phyloP scores from a whole-genome alignment of 2,113 vertebrate species.

The Chaenocephalus aceratus region DNA sequence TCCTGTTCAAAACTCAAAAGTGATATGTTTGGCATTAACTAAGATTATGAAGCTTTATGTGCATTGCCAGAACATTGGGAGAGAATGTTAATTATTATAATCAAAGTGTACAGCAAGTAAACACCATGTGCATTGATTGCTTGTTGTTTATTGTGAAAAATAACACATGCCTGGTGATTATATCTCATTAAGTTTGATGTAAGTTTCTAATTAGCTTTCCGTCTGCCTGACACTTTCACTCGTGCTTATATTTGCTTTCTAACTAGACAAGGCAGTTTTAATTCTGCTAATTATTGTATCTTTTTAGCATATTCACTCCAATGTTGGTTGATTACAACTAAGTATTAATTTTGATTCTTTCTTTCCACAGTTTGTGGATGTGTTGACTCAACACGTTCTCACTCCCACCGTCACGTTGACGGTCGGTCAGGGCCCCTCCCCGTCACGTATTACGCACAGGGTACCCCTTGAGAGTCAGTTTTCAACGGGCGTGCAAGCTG shows the following conservation, averaged over 20 bases:
- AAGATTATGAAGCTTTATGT: slow-evolving; percentile 1
- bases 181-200: background rate
- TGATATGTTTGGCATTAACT: slow-evolving; percentile 1
- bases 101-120: background rate
- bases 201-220: background rate
- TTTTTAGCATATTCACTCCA: too few species aligned
- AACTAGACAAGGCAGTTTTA: background rate
- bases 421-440: too few species aligned
- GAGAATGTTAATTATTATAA: background rate
- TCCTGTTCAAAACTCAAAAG: background rate
- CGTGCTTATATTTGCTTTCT: background rate
- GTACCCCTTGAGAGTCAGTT: too few species aligned
- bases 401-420: too few species aligned
- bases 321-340: background rate
- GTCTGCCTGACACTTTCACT: background rate
- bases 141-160: background rate
- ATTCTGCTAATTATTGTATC: background rate
- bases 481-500: too few species aligned
- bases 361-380: background rate
- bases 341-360: background rate
- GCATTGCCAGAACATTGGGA: background rate
- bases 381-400: background rate
- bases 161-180: background rate
- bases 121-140: background rate
- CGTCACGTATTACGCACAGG: too few species aligned